Conservation (phyloP, 1,140 invertebrate genomes). For the Calosoma granatense region DNA sequence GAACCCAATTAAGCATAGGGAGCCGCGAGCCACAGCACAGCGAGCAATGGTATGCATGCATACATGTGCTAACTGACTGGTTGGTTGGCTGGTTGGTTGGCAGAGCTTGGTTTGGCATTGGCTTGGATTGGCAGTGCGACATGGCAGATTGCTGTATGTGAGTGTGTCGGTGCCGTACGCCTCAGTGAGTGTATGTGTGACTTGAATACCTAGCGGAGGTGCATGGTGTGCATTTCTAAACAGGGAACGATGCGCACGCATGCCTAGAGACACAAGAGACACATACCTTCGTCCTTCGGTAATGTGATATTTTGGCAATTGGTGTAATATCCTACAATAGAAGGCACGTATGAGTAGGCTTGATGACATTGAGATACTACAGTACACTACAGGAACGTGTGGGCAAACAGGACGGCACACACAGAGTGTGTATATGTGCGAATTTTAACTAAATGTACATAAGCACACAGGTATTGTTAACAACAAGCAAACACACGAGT, state of each 20-base stretch:
- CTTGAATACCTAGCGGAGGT: not conserved
- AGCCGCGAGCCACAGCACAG: not conserved
- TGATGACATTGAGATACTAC: constrained; percentile 7
- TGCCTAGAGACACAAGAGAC: constrained; percentile 15
- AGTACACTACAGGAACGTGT: not conserved
- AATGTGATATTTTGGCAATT: constrained; percentile 35
- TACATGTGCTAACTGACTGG: too few relatives aligned
- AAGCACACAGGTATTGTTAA: too few relatives aligned
- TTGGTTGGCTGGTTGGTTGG: too few relatives aligned
- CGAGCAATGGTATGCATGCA: not conserved
- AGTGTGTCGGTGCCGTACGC: not conserved
- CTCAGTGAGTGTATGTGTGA: not conserved
- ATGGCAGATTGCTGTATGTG: not conserved
- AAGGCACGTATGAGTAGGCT: constrained; percentile 22
- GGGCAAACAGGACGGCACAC: too few relatives aligned
- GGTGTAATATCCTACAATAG: constrained; percentile 34
- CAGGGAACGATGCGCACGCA: not conserved
- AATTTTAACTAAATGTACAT: not conserved
- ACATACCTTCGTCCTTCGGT: constrained; percentile 33
- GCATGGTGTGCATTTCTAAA: not conserved
- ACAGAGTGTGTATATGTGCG: too few relatives aligned
- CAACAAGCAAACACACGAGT: too few relatives aligned
- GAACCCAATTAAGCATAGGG: not conserved
- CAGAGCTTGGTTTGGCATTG: too few relatives aligned
- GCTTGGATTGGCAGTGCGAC: too few relatives aligned